Evolutionary conservation across 1,140 invertebrate species (phyloP).

Genomic region (Kradibia gibbosae): DNA sequence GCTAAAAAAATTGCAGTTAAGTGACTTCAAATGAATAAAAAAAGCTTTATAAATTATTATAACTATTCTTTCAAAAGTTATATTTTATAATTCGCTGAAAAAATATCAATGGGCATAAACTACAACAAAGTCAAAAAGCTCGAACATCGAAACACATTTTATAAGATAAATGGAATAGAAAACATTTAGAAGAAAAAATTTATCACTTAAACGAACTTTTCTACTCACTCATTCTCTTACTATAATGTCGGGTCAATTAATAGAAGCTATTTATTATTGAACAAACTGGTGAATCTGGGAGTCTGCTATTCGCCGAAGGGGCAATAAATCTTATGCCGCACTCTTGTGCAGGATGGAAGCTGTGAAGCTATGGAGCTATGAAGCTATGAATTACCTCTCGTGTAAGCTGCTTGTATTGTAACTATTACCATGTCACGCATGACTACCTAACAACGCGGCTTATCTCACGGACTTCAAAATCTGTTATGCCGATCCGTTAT

Average conservation of each 20-base stretch:
- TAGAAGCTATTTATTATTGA: constrained; percentile 73
- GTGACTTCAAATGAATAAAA: too few relatives aligned
- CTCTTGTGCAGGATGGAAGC: constrained; percentile 58
- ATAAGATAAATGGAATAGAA: background rate
- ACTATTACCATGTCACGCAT: constrained; percentile 73
- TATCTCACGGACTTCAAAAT: constrained; percentile 15
- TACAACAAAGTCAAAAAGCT: too few relatives aligned
- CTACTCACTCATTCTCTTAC: constrained; percentile 37
- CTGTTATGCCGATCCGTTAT: constrained; percentile 24
- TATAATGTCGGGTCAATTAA: constrained; percentile 68
- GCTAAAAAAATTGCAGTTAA: too few relatives aligned
- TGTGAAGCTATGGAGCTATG: constrained; percentile 12
- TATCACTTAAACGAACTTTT: constrained; percentile 46
- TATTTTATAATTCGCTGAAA: too few relatives aligned
- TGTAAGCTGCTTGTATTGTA: constrained; percentile 73
- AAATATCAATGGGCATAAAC: too few relatives aligned
- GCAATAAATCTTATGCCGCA: constrained; percentile 72
- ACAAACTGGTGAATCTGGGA: constrained; percentile 72
- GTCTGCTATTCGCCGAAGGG: constrained; percentile 65
- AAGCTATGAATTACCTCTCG: constrained; percentile 54
- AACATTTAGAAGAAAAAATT: constrained; percentile 48
- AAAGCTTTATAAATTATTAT: too few relatives aligned
- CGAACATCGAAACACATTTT: too few relatives aligned
- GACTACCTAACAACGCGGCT: constrained; percentile 55
- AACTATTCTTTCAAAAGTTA: too few relatives aligned